These are phyloP conservation scores for Nothocercus nigrocapillus DNA, from an alignment of 2,113 vertebrate species.

Conservation along the genomic window DNA sequence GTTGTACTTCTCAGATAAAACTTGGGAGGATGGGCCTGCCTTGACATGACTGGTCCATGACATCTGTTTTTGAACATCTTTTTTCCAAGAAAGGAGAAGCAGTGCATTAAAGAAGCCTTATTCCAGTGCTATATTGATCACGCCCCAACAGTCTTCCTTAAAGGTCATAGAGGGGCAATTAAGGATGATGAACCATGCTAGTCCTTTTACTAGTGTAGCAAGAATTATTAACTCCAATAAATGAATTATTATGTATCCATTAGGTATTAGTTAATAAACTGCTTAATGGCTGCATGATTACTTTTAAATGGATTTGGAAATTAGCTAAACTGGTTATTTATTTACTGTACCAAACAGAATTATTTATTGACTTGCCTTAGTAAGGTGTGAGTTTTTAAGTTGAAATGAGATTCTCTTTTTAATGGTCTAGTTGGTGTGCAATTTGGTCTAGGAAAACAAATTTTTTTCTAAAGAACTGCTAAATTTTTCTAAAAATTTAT, in stretches of 20 bases:
- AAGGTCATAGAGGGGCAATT: background rate
- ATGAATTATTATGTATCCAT: slow-evolving; percentile 43
- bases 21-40: background rate
- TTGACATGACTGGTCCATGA: background rate
- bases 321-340: slow-evolving; percentile 49
- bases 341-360: background rate
- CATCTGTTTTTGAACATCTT: background rate
- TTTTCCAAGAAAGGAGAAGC: background rate
- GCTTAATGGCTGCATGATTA: slow-evolving; percentile 25
- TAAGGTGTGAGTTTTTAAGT: background rate
- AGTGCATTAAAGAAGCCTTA: background rate
- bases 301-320: slow-evolving; percentile 44
- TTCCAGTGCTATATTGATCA: background rate
- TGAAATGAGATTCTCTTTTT: slow-evolving; percentile 5
- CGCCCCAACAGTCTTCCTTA: background rate
- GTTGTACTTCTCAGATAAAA: background rate
- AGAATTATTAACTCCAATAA: slow-evolving; percentile 40
- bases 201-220: slow-evolving; percentile 1
- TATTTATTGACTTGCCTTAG: slow-evolving; percentile 42
- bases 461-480: background rate
- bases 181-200: background rate
- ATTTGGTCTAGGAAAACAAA: background rate
- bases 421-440: background rate
- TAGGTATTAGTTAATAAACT: slow-evolving; percentile 21
- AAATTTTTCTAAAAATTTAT: background rate